Evolutionary conservation across 2,797 vertebrate genomes (phyloP).

Genomic region (Pangasius macronema): DNA sequence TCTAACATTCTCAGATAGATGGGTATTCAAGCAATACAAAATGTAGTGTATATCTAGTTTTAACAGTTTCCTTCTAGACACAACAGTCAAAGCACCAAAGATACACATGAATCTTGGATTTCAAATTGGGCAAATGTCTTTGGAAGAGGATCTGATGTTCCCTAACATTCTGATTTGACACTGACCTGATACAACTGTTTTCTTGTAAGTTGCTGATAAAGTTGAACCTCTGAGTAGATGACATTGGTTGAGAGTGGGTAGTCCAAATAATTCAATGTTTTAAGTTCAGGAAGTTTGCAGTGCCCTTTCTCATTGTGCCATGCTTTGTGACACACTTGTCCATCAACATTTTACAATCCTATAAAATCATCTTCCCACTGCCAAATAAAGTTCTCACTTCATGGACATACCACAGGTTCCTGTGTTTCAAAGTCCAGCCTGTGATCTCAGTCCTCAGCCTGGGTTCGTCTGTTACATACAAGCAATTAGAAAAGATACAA

Average conservation of each 20-base stretch:
- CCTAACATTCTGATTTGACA: neutral
- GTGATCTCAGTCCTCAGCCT: constrained; percentile 26
- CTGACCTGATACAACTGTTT: neutral
- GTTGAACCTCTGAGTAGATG: neutral
- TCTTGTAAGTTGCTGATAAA: neutral
- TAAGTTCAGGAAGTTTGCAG: constrained; percentile 15
- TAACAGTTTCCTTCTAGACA: constrained; percentile 49
- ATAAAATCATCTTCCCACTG: neutral
- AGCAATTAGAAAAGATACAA: constrained; percentile 45
- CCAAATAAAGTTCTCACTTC: neutral
- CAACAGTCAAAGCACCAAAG: constrained; percentile 44
- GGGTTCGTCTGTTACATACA: constrained; percentile 35
- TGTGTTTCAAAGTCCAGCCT: constrained; percentile 4
- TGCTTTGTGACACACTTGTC: constrained; percentile 25
- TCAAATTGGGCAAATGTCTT: constrained; percentile 26
- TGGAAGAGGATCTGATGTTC: constrained; percentile 40
- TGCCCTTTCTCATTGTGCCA: constrained; percentile 26
- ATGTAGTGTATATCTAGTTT: constrained; percentile 34
- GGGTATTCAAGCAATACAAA: constrained; percentile 47
- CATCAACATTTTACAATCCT: neutral
- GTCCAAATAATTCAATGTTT: neutral
- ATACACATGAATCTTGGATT: constrained; percentile 36
- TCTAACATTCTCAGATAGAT: neutral
- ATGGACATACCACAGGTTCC: neutral
- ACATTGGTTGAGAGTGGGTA: neutral